A percentile compares a stretch with the other conserved stretches of the same genome.
Conservation (phyloP, 2,113 vertebrate species). For the Uria aalge region DNA sequence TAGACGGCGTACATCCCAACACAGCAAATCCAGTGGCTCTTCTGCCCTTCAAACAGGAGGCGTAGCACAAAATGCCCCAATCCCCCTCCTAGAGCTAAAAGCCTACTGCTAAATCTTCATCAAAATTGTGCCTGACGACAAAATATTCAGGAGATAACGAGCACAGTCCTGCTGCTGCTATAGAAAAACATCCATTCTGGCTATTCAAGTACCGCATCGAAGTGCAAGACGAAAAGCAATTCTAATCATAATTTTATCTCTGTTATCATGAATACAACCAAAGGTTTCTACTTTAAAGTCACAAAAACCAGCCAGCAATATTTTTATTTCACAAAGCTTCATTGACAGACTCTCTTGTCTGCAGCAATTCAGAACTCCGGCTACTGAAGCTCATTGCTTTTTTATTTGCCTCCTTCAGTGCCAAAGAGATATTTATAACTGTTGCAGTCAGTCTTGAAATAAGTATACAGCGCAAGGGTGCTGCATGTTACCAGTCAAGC, state of each 20-base stretch:
- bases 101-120: background rate
- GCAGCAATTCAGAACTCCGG: slow-evolving; percentile 55
- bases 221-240: background rate
- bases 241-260: slow-evolving; percentile 33
- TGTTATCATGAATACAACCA: slow-evolving; percentile 12
- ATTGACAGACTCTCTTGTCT: slow-evolving; percentile 53
- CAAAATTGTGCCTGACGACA: background rate
- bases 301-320: slow-evolving; percentile 8
- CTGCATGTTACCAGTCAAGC: slow-evolving; percentile 54
- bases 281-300: slow-evolving; percentile 41
- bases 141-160: background rate
- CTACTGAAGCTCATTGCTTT: slow-evolving; percentile 51
- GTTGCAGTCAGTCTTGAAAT: slow-evolving; percentile 57
- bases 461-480: slow-evolving; percentile 46
- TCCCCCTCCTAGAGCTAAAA: background rate
- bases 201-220: background rate
- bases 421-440: slow-evolving; percentile 61
- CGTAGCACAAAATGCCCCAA: background rate
- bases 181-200: slow-evolving; percentile 15
- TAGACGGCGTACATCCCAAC: rapidly evolving
- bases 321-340: slow-evolving; percentile 50
- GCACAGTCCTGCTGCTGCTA: background rate
- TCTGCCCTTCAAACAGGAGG: background rate
- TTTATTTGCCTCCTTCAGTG: slow-evolving; percentile 49
- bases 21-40: background rate